Conservation (phyloP, 2,113 vertebrate species). For the Morone saxatilis region DNA sequence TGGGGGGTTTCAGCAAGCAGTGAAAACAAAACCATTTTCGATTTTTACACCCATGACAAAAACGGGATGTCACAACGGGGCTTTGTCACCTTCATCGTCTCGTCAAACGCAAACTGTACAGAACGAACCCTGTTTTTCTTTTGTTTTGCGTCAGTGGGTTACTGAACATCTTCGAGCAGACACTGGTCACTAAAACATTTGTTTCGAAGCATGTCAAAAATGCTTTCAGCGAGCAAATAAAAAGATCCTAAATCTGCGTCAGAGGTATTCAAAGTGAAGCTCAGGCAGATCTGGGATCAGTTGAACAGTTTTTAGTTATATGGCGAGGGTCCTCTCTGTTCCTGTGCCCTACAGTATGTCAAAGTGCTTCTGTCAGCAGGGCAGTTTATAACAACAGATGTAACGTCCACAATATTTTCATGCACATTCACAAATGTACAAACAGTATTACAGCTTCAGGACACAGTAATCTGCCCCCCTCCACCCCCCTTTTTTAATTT, state of each 20-base stretch:
- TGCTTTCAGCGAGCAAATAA: slow-evolving; percentile 30
- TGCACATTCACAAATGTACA: slow-evolving; percentile 75
- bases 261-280: not conserved
- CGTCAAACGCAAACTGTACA: slow-evolving; percentile 72
- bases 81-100: slow-evolving; percentile 48
- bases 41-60: slow-evolving; percentile 53
- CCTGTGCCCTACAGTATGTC: slow-evolving; percentile 27
- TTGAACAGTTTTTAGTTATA: slow-evolving; percentile 28
- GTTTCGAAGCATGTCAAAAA: slow-evolving; percentile 28
- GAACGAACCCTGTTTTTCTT: slow-evolving; percentile 63
- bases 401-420: slow-evolving; percentile 62
- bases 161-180: slow-evolving; percentile 42
- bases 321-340: slow-evolving; percentile 29
- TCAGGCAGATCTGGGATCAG: slow-evolving; percentile 52
- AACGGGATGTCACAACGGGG: slow-evolving; percentile 59
- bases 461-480: slow-evolving; percentile 19
- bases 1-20: slow-evolving; percentile 73
- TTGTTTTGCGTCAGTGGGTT: slow-evolving; percentile 7
- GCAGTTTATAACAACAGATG: slow-evolving; percentile 43
- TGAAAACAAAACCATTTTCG: slow-evolving; percentile 45
- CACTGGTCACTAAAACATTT: slow-evolving; percentile 32
- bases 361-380: slow-evolving; percentile 64
- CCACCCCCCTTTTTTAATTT: not conserved
- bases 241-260: slow-evolving; percentile 1
- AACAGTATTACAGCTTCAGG: slow-evolving; percentile 45